Conservation (phyloP, 2,888 invertebrate genomes). For the Drosophila niveifrons region DNA sequence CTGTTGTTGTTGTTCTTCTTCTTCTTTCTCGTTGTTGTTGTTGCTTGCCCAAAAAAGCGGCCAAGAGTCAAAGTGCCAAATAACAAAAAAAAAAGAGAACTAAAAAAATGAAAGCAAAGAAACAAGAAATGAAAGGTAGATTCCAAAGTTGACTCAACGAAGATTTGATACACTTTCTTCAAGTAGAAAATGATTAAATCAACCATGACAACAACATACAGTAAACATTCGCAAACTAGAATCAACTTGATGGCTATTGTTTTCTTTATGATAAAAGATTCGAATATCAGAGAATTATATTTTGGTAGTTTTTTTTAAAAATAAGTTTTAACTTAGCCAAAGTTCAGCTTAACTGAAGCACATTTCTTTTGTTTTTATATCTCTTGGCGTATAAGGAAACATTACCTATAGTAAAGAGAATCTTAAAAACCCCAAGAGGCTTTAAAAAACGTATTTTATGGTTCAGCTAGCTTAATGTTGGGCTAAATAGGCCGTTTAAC, state of each 20-base stretch:
- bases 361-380: too few relatives aligned
- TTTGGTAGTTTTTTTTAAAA: too few relatives aligned
- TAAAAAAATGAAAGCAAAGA: constrained; percentile 22
- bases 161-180: constrained; percentile 15
- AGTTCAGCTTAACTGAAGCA: too few relatives aligned
- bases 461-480: constrained; percentile 10
- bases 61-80: constrained; percentile 56
- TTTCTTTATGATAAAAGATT: background rate
- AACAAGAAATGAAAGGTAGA: constrained; percentile 37
- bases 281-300: background rate
- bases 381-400: background rate
- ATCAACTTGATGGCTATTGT: too few relatives aligned
- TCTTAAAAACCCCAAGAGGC: background rate
- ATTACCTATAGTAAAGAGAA: background rate
- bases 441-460: background rate
- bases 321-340: too few relatives aligned
- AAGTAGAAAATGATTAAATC: constrained; percentile 11
- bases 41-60: constrained; percentile 34
- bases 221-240: too few relatives aligned
- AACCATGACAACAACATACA: background rate
- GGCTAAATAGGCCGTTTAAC: constrained; percentile 15
- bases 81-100: constrained; percentile 25
- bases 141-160: constrained; percentile 12
- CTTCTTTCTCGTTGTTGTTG: background rate
- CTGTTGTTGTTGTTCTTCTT: constrained; percentile 20